A percentile compares a stretch with the other conserved stretches of the same genome.
phyloP scores from a whole-genome alignment of 2,797 vertebrate species.

The Anomalospiza imberbis region DNA sequence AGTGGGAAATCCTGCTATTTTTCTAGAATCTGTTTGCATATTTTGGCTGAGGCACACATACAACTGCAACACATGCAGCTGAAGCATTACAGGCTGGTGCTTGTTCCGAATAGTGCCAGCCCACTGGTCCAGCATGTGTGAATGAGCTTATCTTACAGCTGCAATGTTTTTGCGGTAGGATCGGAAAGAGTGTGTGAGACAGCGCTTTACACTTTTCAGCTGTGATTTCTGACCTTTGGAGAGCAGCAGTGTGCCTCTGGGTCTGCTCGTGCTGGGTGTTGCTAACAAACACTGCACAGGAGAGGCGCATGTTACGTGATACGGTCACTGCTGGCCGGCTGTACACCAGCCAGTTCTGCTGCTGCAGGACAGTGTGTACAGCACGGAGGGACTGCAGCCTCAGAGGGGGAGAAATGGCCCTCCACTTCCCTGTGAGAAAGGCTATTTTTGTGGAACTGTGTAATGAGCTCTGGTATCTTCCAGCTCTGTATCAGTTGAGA shows the following conservation, averaged over 20 bases:
- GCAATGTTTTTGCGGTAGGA: neutral
- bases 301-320: neutral
- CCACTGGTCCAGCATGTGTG: neutral
- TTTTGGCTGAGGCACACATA: neutral
- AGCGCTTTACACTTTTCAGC: neutral
- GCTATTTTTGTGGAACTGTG: slow-evolving; percentile 4
- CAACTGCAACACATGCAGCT: neutral
- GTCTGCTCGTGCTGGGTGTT: neutral
- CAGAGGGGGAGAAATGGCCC: fast-evolving
- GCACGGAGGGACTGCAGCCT: neutral
- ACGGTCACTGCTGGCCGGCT: neutral
- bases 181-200: neutral
- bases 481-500: neutral
- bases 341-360: neutral
- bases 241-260: neutral
- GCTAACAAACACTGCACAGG: neutral
- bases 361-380: slow-evolving; percentile 13
- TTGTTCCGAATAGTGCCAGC: neutral
- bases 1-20: neutral
- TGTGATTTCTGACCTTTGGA: neutral
- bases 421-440: neutral
- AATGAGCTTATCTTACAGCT: neutral
- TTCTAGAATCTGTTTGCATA: neutral
- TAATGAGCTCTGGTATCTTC: neutral
- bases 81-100: neutral